Evolutionary conservation across 2,113 vertebrate species (phyloP).

Genomic region (Falcunculus frontatus): DNA sequence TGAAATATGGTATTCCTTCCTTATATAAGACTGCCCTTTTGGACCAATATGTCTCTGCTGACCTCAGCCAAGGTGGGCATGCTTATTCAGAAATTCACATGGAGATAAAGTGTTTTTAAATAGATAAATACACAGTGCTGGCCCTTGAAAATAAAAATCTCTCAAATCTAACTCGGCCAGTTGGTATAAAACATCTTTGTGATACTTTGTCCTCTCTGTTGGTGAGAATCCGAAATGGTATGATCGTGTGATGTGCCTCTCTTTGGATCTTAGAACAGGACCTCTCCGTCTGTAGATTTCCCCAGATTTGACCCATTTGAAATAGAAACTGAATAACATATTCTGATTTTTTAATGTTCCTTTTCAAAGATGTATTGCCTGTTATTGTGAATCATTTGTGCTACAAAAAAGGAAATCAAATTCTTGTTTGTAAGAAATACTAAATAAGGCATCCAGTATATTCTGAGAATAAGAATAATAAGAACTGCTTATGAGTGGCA

Average conservation of each 20-base stretch:
- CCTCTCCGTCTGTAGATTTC: background rate
- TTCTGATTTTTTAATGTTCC: background rate
- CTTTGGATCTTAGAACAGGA: background rate
- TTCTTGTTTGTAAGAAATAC: background rate
- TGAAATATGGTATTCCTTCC: background rate
- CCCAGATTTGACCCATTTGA: background rate
- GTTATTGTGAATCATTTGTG: background rate
- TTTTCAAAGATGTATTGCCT: background rate
- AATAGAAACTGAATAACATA: background rate
- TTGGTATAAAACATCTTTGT: background rate
- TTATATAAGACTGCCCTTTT: background rate
- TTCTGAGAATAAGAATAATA: too few relatives aligned
- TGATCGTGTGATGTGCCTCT: background rate
- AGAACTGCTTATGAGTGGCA: background rate
- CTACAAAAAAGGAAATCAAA: background rate
- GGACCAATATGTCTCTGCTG: background rate
- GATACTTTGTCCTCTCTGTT: background rate
- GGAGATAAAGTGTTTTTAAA: background rate
- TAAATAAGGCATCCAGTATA: background rate
- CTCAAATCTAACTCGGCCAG: background rate
- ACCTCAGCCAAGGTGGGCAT: background rate
- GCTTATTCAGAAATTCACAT: background rate
- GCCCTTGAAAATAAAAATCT: background rate
- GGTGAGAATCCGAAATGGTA: background rate
- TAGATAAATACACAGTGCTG: background rate